Evolutionary conservation across 30 jellyfish, hydroid and myxozoan genomes (phyloP).

Genomic region (Sanderia malayensis): DNA sequence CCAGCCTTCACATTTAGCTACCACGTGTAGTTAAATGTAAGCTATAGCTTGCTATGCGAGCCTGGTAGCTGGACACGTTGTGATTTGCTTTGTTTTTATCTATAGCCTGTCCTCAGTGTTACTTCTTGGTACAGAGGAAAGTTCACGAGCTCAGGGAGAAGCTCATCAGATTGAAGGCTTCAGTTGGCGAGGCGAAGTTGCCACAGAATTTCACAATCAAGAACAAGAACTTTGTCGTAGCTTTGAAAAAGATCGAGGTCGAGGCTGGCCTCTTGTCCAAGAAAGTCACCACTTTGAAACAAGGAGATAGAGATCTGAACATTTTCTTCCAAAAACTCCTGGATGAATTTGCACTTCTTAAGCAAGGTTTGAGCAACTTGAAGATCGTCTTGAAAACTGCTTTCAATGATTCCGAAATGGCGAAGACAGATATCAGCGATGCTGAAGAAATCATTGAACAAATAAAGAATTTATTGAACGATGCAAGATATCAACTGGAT

Average conservation of each 20-base stretch:
- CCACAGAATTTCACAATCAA: conserved; percentile 63
- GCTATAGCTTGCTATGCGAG: too few species aligned
- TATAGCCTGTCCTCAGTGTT: conserved; percentile 93
- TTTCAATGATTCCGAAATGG: conserved; percentile 45
- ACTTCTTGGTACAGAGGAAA: conserved; percentile 75
- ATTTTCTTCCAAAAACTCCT: conserved; percentile 57
- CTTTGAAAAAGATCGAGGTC: conserved; percentile 41
- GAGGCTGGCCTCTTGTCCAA: conserved; percentile 46
- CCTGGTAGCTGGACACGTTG: too few species aligned
- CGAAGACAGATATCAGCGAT: conserved; percentile 48
- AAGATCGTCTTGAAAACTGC: conserved; percentile 45
- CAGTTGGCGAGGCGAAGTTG: conserved; percentile 51
- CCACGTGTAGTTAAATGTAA: too few species aligned
- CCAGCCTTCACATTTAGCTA: too few species aligned
- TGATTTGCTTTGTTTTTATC: not conserved
- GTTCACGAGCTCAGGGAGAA: conserved; percentile 83
- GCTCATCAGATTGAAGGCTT: conserved; percentile 52
- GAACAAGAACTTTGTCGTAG: conserved; percentile 72
- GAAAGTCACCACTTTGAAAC: conserved; percentile 37
- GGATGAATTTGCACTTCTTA: conserved; percentile 51
- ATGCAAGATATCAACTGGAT: conserved; percentile 53
- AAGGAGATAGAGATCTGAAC: conserved; percentile 61
- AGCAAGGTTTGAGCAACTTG: conserved; percentile 29
- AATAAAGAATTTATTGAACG: conserved; percentile 57
- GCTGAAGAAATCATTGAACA: conserved; percentile 83